These are phyloP conservation scores for Lordiphosa clarofinis DNA, from an alignment of 1,140 invertebrate genomes.

Conservation along the genomic window DNA sequence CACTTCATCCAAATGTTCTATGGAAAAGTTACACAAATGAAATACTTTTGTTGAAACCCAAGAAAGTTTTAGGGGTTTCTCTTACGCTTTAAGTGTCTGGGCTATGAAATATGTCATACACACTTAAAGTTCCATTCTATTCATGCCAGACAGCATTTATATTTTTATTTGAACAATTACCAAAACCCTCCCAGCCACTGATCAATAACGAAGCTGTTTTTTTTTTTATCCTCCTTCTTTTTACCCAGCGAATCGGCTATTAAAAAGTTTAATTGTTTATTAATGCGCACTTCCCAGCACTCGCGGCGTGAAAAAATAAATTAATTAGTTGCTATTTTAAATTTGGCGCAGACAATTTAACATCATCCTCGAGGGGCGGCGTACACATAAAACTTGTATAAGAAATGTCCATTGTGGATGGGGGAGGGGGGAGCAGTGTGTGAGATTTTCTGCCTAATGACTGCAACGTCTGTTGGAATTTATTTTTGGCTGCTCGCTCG, in stretches of 20 bases:
- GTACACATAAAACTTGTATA: constrained; percentile 42
- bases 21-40: neutral
- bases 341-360: constrained; percentile 70
- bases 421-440: neutral
- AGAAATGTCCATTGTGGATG: neutral
- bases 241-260: constrained; percentile 32
- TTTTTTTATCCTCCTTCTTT: too few relatives aligned
- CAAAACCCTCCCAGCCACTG: constrained; percentile 9
- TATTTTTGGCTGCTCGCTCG: constrained; percentile 6
- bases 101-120: too few relatives aligned
- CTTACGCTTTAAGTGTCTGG: too few relatives aligned
- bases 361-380: constrained; percentile 20
- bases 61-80: too few relatives aligned
- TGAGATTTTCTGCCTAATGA: constrained; percentile 40
- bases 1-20: neutral
- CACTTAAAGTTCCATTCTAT: too few relatives aligned
- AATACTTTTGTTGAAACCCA: too few relatives aligned
- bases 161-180: too few relatives aligned
- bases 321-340: constrained; percentile 75
- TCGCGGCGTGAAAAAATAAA: constrained; percentile 64
- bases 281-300: constrained; percentile 62
- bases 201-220: constrained; percentile 3
- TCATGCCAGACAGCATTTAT: too few relatives aligned
- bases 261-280: constrained; percentile 73
- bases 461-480: constrained; percentile 8